Conservation (phyloP, 2,797 vertebrate genomes). For the Sternotherus odoratus region DNA sequence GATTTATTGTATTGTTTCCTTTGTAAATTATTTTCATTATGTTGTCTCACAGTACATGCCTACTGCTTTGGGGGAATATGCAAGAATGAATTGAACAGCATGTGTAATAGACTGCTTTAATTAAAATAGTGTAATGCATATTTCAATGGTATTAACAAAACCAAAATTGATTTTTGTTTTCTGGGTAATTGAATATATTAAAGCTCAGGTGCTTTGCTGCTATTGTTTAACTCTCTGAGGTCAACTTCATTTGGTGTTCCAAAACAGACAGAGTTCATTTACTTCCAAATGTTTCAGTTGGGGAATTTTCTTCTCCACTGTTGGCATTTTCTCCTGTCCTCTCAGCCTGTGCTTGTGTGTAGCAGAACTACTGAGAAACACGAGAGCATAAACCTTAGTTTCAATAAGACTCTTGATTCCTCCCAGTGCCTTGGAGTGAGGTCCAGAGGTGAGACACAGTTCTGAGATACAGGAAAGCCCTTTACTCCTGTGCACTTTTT, state of each 20-base stretch:
- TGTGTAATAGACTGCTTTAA: slow-evolving; percentile 82
- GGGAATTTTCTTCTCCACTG: slow-evolving; percentile 22
- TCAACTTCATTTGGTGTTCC: slow-evolving; percentile 6
- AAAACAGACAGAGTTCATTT: background rate
- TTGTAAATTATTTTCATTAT: slow-evolving; percentile 84
- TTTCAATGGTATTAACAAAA: slow-evolving; percentile 81
- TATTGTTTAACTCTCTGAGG: slow-evolving; percentile 68
- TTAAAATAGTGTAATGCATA: slow-evolving; percentile 85
- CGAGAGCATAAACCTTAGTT: slow-evolving; percentile 37
- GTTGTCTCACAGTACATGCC: slow-evolving; percentile 79
- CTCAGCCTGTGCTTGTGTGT: background rate
- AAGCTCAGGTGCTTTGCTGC: slow-evolving; percentile 60
- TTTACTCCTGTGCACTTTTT: slow-evolving; percentile 59
- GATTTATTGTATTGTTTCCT: slow-evolving; percentile 80
- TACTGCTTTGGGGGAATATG: slow-evolving; percentile 77
- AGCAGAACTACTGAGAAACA: background rate
- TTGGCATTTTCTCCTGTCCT: background rate
- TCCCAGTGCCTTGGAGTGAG: background rate
- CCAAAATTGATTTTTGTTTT: slow-evolving; percentile 82
- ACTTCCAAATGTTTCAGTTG: slow-evolving; percentile 4
- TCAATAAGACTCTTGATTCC: slow-evolving; percentile 29
- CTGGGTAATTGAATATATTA: slow-evolving; percentile 79
- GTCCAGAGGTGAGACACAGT: background rate
- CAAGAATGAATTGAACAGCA: slow-evolving; percentile 78
- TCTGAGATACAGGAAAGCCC: slow-evolving; percentile 2